Base-by-base conservation (phyloP, 2,888 invertebrate genomes). In the Emesis furor region DNA sequence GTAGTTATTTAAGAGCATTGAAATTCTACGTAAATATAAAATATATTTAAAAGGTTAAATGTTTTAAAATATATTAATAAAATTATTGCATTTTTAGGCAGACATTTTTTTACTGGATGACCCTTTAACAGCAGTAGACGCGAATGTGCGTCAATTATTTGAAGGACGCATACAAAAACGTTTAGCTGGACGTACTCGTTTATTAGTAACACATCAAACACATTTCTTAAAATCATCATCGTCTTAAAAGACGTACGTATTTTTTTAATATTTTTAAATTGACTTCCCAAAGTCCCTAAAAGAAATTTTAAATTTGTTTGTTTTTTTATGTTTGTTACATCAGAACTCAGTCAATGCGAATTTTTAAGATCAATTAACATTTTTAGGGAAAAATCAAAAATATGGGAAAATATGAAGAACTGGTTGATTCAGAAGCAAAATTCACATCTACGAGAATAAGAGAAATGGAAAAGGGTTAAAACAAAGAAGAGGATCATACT, bases 151-250 rank as follows among this genome's bases (percentile, higher is more conserved):
- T 74, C 98, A 98, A 89, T 94, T 99, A 86, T 99, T 98, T 92
- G 97, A 98, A 62, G 97, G 97, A 90, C 99, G 98, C 91, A 98
- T 98, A 85, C 95, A 95, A 83, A 97, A 97, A 0, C 97, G 97
- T 89, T 95, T 99, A 76, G 95, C 95, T 67, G 95, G 97, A 10
- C 98, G 98, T 91, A 98, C 98, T 0, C 96, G 98, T 74, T 97
- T 99, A 82, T 96, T 99, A 32, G 98, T 99, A 75, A 99, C 99
- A 0, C 99, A 99, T 96, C 99, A 99, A 93, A 97, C 99, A 30
- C 99, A 99, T 88, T 96, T 94, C 92, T 94, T 95, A 39, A 95
- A 94, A 89, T 94, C 84, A 97, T 98, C 80, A 92, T 98, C 37
- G 95, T 98, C 82, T 94, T 97, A 93, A 97, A 97, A 90, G 93